These are phyloP conservation scores for Latrodectus hesperus DNA, from an alignment of 2,888 invertebrate species.

Conservation along the genomic window DNA sequence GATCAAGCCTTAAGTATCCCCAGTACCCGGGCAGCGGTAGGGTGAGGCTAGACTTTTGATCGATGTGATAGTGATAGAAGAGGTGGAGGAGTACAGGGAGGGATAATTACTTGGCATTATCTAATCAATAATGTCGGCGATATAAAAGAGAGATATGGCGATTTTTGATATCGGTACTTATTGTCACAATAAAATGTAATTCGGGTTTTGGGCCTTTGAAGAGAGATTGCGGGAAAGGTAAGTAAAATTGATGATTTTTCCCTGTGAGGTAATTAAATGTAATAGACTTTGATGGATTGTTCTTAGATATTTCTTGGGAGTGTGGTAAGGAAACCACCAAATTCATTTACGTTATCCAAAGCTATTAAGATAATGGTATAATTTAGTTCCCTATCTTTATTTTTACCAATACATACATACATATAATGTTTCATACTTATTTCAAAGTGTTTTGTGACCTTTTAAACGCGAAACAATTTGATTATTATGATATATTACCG, in stretches of 20 bases:
- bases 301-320: no score
- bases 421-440: no score
- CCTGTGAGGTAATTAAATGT: no score
- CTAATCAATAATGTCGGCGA: slow-evolving; percentile 22
- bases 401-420: no score
- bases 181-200: not conserved
- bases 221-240: not conserved
- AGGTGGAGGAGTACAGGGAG: not conserved
- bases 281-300: no score
- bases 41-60: slow-evolving; percentile 15
- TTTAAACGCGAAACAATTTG: no score
- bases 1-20: slow-evolving; percentile 27
- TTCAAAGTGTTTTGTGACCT: no score
- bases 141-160: slow-evolving; percentile 6
- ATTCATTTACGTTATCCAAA: no score
- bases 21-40: not conserved
- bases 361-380: no score
- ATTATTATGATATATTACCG: no score
- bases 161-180: slow-evolving; percentile 1
- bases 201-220: not conserved
- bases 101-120: slow-evolving; percentile 47
- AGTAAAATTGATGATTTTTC: not conserved
- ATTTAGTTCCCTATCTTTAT: no score
- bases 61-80: slow-evolving; percentile 21
- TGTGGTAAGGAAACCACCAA: no score